Evolutionary conservation across 2,888 invertebrate genomes (phyloP), one percentile per base, ranked within the genome.

Genomic region (Malachius bipustulatus): DNA sequence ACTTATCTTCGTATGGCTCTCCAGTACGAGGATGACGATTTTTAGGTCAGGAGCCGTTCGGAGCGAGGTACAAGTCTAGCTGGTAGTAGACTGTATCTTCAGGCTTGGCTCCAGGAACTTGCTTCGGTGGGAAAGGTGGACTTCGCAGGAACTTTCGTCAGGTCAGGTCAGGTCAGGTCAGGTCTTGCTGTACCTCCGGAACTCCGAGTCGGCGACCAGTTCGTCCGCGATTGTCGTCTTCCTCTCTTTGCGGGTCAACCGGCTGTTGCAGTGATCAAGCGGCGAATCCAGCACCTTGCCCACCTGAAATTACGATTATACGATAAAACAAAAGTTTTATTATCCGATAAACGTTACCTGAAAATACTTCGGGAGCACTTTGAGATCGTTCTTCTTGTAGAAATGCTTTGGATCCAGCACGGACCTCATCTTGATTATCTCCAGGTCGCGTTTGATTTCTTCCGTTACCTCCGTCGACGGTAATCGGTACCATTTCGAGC

Each of bases 181-280:
- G n/a, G n/a, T 74, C 56, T 85, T 87, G 48, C 81, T 84, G 47
- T 77, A 82, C 52, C 77, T 78, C 43, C 78, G 73, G 56, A 90
- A 84, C 45, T 87, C 78, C 1, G 85, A 83, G 66, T 96, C 89
- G 1, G 82, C 83, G 55, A 96, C 62, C 2, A 97, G 68, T 55
- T 98, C 96, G 46, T 97, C 94, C 0, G 96, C 93, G 51, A 97
- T 71, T 0, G 91, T 89, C 37, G 75, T 70, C 61, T 91, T 94
- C 14, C 91, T 71, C 49, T 89, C 77, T 55, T 87, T 90, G 50
- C 81, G 84, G 0, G 87, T 81, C 39, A 91, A 60, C 31, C 93
- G 72, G 38, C 81, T 78, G 49, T 73, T 80, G 49, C 89, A 90
- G 63, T 82, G 90, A 59, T 97, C 96, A 30, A 85, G 63, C 0